Evolutionary conservation across 2,113 vertebrate genomes (phyloP), one percentile per base, ranked within the genome.

Genomic region (Dipodomys ordii): DNA sequence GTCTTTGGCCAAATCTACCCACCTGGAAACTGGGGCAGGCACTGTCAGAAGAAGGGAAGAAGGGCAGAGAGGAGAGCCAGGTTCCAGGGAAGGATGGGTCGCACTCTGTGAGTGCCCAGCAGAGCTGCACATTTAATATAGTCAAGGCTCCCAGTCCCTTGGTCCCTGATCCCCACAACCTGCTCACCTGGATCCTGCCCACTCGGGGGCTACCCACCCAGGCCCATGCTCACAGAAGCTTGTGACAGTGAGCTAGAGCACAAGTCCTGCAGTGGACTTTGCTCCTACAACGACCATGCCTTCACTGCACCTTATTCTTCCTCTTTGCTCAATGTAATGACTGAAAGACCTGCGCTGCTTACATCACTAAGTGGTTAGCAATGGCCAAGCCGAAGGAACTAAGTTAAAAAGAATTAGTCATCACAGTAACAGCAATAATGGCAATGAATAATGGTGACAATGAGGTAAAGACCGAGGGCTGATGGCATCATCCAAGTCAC

Each of bases 261-360:
- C 28, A 28, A 32, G 2, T 44, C 73, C 62, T 2, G 1, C 12
- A 2, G 28, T n/a, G 35, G 27, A 30, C 11, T 64, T 28, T 44
- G 4, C 25, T 28, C 39, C 85, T 2, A 2, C 1, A 2, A 35
- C 25, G 5, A 0, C 20, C 19, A 0, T 0, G 1, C 1, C 0
- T 35, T 6, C n/a, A 46, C 86, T 28, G n/a, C 7, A 46, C 49
- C 20, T 65, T 83, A 15, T 4, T 2, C 25, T 8, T 83, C 12
- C 83, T 18, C 4, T 69, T 49, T 65, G 39, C 23, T 28, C 32
- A 3, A 0, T 57, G 65, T 27, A 39, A 3, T 25, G 0, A 12
- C 44, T 16, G 23, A 53, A 35, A 7, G 1, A 3, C 57, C 44
- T 39, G 19, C 20, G 44, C 27, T 60, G 30, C 12, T 39, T 28